Evolutionary conservation across 2,797 vertebrate genomes (phyloP), one percentile per base, ranked within the genome.

Genomic region (Thripadectes ignobilis): DNA sequence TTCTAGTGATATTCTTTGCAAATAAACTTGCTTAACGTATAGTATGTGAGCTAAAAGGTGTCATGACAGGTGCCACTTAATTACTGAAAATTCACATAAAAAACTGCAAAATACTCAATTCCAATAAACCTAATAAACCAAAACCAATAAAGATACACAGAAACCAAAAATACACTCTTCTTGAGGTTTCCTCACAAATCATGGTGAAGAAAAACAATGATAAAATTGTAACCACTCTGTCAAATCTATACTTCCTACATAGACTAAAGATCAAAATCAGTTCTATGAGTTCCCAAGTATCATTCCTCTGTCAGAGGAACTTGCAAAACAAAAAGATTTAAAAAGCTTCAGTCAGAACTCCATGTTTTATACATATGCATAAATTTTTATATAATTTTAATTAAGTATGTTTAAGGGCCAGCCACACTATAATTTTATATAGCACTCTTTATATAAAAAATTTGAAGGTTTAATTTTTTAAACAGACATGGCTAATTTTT

Each of bases 71-170:
- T 94, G 39, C 14, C 41, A 29, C 39, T 92, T 93, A 89, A 94
- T 94, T 96, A 86, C 39, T 95, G 67, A 97, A 95, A 87, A 90
- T 22, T 22, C 61, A 71, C n/a, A 32, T 14, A 32, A 61, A 18
- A 16, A 49, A 72, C 62, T 32, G 14, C 55, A 69, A 22, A 59
- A 52, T 21, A 12, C 12, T 2, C 34, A 45, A 45, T 32, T 86
- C 15, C 66, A 59, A 61, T 46, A 48, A 66, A 48, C 5, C 32
- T 46, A 46, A 26, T 46, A 46, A 48, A 34, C 43, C 43, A 65
- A 65, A 72, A 55, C 24, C 12, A 51, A 62, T 22, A 8, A 38
- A 88, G 16, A 86, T 61, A 85, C 29, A 86, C 17, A 59, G 69
- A 91, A 62, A 15, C 2, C 11, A 75, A 85, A 95, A 69, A 32